These are phyloP conservation scores for Orbicella faveolata DNA, from an alignment of 64 coral and sea anemone species.

Conservation along the genomic window DNA sequence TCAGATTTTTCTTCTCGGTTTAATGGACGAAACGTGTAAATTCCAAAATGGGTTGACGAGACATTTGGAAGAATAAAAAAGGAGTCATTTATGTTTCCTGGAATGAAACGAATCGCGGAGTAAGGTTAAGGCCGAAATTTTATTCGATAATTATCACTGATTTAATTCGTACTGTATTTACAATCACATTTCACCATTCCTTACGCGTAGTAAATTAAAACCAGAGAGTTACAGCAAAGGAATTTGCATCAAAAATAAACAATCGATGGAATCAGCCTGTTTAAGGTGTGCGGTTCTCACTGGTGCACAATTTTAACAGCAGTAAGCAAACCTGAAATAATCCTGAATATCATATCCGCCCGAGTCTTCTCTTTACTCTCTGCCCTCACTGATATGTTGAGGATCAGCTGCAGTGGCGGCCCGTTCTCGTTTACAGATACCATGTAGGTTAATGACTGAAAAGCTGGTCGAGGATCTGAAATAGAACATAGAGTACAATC, in stretches of 20 bases:
- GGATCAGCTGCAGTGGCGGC: slow-evolving; percentile 24
- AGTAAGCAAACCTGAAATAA: slow-evolving; percentile 46
- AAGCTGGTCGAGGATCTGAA: slow-evolving; percentile 56
- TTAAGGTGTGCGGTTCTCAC: no score
- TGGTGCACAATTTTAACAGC: neutral
- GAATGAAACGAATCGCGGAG: neutral
- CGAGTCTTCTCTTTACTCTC: slow-evolving; percentile 45
- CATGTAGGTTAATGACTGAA: slow-evolving; percentile 36
- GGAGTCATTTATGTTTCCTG: slow-evolving; percentile 51
- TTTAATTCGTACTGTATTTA: neutral
- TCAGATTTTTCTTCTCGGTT: slow-evolving; percentile 44
- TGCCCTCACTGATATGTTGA: slow-evolving; percentile 39
- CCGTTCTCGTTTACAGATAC: slow-evolving; percentile 47
- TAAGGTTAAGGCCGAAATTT: neutral
- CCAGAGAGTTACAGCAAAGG: no score
- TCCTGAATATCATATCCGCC: slow-evolving; percentile 46
- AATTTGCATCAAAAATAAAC: no score
- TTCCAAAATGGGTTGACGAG: slow-evolving; percentile 24
- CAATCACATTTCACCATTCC: no score
- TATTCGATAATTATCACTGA: neutral
- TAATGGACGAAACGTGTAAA: slow-evolving; percentile 42
- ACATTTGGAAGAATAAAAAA: slow-evolving; percentile 44
- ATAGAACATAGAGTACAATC: neutral
- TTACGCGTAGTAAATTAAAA: no score
- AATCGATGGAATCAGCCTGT: no score